Conservation (phyloP, 2,113 vertebrate genomes). For the Ctenodactylus gundi region DNA sequence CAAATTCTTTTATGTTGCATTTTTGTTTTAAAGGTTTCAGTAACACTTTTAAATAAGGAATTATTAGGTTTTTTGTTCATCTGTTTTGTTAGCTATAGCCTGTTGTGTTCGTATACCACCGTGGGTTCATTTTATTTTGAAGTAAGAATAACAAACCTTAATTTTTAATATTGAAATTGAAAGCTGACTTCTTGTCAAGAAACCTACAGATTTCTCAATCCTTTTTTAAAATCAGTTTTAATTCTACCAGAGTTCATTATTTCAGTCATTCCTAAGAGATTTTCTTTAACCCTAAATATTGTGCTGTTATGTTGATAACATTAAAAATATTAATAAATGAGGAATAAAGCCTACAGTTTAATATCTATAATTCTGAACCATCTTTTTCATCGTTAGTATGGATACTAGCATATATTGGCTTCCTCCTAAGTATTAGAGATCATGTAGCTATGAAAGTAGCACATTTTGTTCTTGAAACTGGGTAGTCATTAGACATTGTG, state of each 20-base stretch:
- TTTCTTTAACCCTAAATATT: conserved; percentile 33
- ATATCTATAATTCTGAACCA: not conserved
- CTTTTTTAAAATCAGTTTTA: not conserved
- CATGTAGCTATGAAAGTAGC: not conserved
- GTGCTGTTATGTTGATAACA: conserved; percentile 8
- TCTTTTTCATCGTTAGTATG: not conserved
- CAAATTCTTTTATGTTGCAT: not conserved
- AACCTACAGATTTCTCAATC: conserved; percentile 7
- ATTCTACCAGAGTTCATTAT: not conserved
- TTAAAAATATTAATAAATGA: not conserved
- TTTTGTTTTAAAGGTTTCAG: conserved; percentile 10
- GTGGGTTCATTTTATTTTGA: conserved; percentile 34
- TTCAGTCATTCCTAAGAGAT: conserved; percentile 17
- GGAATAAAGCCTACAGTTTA: not conserved
- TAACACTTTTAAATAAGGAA: not conserved
- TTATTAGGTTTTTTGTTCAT: not conserved
- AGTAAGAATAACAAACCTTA: conserved; percentile 2
- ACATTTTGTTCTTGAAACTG: not conserved
- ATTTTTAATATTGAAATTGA: conserved; percentile 17
- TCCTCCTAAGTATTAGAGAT: not conserved
- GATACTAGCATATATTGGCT: not conserved
- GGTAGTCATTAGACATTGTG: not conserved
- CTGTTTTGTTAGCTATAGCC: conserved; percentile 20
- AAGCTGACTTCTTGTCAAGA: conserved; percentile 11
- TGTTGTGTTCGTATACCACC: not conserved